Evolutionary conservation across 2,888 invertebrate species (phyloP).

Genomic region (Phania funesta): DNA sequence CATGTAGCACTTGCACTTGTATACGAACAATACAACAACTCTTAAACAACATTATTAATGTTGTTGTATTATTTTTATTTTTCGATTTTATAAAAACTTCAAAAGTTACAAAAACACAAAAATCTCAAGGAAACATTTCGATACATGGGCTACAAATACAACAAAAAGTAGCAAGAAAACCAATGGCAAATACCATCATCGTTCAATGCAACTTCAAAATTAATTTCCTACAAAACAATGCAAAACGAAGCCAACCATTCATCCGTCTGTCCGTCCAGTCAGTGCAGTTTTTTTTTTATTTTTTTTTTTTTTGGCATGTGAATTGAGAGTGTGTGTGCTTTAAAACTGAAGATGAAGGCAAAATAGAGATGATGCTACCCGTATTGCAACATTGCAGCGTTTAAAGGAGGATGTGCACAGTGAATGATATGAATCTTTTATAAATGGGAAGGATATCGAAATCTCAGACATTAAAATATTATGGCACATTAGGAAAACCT

Average conservation of each 20-base stretch:
- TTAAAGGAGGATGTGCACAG: constrained; percentile 51
- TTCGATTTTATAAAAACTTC: constrained; percentile 17
- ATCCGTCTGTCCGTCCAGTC: background rate
- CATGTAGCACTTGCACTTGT: constrained; percentile 61
- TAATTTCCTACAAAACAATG: constrained; percentile 60
- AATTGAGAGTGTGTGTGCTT: constrained; percentile 19
- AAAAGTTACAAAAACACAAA: constrained; percentile 69
- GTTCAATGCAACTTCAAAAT: constrained; percentile 56
- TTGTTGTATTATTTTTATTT: constrained; percentile 15
- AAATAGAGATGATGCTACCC: constrained; percentile 26
- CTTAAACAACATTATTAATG: constrained; percentile 22
- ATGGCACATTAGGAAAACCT: no score
- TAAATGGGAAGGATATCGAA: constrained; percentile 22
- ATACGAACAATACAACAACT: constrained; percentile 3
- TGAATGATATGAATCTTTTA: constrained; percentile 53
- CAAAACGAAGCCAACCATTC: constrained; percentile 33
- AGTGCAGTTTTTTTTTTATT: constrained; percentile 19
- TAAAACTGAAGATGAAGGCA: constrained; percentile 57
- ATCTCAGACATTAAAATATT: no score
- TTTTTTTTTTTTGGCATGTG: background rate
- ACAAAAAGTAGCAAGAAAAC: constrained; percentile 12
- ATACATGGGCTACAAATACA: constrained; percentile 27
- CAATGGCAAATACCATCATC: constrained; percentile 57
- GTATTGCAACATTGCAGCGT: constrained; percentile 34
- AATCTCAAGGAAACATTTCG: constrained; percentile 78